Conservation (phyloP, 2,113 vertebrate genomes). For the Sorex fumeus region DNA sequence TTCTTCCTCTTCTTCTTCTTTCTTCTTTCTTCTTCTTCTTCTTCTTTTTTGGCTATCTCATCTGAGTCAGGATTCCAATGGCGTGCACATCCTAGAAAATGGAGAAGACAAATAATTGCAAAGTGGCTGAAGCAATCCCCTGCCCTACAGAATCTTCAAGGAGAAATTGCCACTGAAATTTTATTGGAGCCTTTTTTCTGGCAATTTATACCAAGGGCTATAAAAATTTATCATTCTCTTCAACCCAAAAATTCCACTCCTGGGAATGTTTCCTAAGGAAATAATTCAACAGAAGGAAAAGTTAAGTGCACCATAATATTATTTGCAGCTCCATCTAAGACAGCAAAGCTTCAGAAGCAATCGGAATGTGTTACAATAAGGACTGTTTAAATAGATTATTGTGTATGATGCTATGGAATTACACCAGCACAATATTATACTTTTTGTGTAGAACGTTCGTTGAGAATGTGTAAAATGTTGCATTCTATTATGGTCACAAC, state of each 20-base stretch:
- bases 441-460: slow-evolving; percentile 3
- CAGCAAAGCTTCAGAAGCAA: slow-evolving; percentile 46
- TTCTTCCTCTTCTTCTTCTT: too few species aligned
- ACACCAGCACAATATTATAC: slow-evolving; percentile 56
- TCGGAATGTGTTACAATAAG: slow-evolving; percentile 38
- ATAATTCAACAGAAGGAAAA: slow-evolving; percentile 71
- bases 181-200: slow-evolving; percentile 60
- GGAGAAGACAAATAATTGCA: not conserved
- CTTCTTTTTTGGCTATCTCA: not conserved
- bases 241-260: slow-evolving; percentile 64
- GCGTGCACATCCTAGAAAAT: not conserved
- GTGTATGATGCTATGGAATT: slow-evolving; percentile 42
- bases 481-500: slow-evolving; percentile 40
- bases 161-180: slow-evolving; percentile 70
- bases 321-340: slow-evolving; percentile 43
- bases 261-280: slow-evolving; percentile 69
- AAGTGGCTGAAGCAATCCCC: slow-evolving; percentile 32
- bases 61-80: not conserved
- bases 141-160: slow-evolving; percentile 73
- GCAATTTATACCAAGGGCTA: slow-evolving; percentile 55
- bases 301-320: slow-evolving; percentile 15
- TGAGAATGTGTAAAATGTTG: slow-evolving; percentile 53
- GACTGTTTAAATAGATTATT: slow-evolving; percentile 53
- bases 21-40: not conserved
- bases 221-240: slow-evolving; percentile 75